Conservation (phyloP, 2,113 vertebrate genomes). For the Gila orcuttii region DNA sequence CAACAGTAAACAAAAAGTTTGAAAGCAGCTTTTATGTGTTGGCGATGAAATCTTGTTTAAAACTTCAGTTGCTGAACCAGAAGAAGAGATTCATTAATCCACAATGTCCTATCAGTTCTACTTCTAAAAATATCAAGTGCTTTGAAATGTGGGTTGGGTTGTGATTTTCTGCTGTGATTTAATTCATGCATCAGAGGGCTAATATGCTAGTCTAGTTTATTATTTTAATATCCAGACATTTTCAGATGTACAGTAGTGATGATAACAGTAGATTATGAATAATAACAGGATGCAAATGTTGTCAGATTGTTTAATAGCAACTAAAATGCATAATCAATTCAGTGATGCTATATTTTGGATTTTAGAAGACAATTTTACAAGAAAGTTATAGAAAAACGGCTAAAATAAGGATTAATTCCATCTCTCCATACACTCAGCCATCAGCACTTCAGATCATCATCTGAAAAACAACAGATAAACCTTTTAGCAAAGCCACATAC, state of each 20-base stretch:
- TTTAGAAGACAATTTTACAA: background rate
- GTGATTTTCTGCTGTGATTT: too few relatives aligned
- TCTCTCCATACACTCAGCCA: background rate
- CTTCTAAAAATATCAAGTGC: background rate
- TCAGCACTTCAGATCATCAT: background rate
- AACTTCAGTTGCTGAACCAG: background rate
- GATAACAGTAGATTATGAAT: background rate
- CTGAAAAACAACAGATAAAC: background rate
- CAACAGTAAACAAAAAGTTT: background rate
- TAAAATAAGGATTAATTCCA: background rate
- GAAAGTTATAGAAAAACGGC: background rate
- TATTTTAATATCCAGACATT: background rate
- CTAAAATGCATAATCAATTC: background rate
- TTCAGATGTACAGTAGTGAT: background rate
- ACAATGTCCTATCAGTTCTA: background rate
- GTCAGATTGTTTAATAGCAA: background rate
- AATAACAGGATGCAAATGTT: background rate
- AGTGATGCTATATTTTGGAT: background rate
- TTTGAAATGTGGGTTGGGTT: background rate
- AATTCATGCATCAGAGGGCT: too few relatives aligned
- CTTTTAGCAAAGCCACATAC: background rate
- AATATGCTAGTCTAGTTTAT: background rate
- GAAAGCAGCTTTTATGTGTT: conserved; percentile 12
- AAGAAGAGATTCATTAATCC: background rate
- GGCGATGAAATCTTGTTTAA: conserved; percentile 8